A percentile compares a stretch with the other conserved stretches of the same genome.
These are phyloP conservation scores for Melopsittacus undulatus DNA, from an alignment of 2,797 vertebrate species.

Conservation along the genomic window DNA sequence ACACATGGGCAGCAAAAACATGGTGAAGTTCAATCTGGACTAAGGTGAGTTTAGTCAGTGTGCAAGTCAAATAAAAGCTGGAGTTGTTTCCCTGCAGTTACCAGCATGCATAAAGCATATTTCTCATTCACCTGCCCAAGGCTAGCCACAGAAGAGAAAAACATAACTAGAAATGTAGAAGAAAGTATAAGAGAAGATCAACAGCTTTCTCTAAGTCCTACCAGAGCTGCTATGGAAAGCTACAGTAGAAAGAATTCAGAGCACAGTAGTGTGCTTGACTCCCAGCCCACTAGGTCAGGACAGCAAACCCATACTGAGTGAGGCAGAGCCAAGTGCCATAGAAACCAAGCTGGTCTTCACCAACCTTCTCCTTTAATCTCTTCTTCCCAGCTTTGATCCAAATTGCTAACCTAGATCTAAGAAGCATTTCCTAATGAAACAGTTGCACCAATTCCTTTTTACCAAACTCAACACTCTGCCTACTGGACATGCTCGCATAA, in stretches of 20 bases:
- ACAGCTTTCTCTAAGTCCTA: neutral
- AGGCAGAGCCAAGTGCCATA: neutral
- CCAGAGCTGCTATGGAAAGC: neutral
- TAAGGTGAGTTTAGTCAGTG: neutral
- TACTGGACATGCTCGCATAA: rapidly evolving
- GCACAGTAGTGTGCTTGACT: rapidly evolving
- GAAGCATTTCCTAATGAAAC: neutral
- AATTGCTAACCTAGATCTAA: neutral
- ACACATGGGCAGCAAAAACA: neutral
- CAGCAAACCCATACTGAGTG: neutral
- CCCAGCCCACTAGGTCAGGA: rapidly evolving
- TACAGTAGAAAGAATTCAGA: neutral
- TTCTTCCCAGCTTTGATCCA: neutral
- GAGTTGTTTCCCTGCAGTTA: neutral
- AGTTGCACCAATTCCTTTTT: neutral
- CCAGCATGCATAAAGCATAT: rapidly evolving
- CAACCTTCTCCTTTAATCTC: neutral
- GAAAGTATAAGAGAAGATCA: neutral
- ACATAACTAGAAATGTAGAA: rapidly evolving
- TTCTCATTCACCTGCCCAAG: neutral
- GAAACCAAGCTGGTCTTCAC: neutral
- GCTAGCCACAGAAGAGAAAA: neutral
- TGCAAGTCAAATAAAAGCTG: neutral
- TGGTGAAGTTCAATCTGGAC: rapidly evolving
- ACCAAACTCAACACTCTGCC: neutral